Evolutionary conservation across 1,140 invertebrate genomes (phyloP).

Genomic region (Mactra quadrangularis): DNA sequence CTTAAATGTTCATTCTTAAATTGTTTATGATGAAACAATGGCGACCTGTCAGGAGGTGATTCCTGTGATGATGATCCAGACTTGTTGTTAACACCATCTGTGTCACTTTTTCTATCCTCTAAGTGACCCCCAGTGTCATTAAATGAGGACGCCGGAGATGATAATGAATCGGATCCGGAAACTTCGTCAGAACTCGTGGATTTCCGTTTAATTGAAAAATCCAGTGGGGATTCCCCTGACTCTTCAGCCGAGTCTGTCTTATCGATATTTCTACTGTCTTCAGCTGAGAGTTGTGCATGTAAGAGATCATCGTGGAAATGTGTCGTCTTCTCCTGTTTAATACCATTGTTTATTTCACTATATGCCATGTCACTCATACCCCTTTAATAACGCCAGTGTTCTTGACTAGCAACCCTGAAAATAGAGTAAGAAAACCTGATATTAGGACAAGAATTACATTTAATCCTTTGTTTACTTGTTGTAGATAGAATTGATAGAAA

Average conservation of each 20-base stretch:
- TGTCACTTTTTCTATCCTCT: slow-evolving; percentile 63
- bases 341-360: slow-evolving; percentile 54
- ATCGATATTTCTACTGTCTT: slow-evolving; percentile 55
- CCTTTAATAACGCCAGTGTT: slow-evolving; percentile 8
- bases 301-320: slow-evolving; percentile 39
- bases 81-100: slow-evolving; percentile 38
- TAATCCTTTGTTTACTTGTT: too few relatives aligned
- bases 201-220: slow-evolving; percentile 71
- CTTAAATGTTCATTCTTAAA: slow-evolving; percentile 42
- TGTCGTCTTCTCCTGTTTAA: slow-evolving; percentile 49
- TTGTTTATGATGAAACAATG: slow-evolving; percentile 57
- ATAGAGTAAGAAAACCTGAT: too few relatives aligned
- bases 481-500: too few relatives aligned
- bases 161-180: slow-evolving; percentile 65
- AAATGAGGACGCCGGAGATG: slow-evolving; percentile 60
- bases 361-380: slow-evolving; percentile 56
- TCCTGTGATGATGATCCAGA: slow-evolving; percentile 33
- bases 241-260: slow-evolving; percentile 67
- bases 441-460: too few relatives aligned
- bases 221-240: slow-evolving; percentile 65
- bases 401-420: slow-evolving; percentile 20
- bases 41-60: slow-evolving; percentile 49
- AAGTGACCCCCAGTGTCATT: slow-evolving; percentile 59
- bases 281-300: slow-evolving; percentile 39
- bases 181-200: slow-evolving; percentile 63